Evolutionary conservation across 2,113 vertebrate genomes (phyloP).

Genomic region (Mugil cephalus): DNA sequence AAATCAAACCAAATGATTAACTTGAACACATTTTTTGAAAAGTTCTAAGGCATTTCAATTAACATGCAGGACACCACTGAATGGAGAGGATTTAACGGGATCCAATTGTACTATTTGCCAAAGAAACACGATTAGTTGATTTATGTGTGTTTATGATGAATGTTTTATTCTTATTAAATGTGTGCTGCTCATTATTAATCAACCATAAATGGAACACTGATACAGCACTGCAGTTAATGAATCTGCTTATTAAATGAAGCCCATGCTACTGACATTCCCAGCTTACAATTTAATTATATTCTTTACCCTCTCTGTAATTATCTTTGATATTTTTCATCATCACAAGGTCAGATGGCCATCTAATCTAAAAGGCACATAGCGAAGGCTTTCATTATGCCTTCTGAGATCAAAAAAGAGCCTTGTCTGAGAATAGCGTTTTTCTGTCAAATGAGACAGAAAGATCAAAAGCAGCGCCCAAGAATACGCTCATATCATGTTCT

Average conservation of each 20-base stretch:
- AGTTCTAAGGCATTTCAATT: conserved; percentile 80
- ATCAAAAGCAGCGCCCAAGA: conserved; percentile 69
- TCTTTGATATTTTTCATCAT: conserved; percentile 78
- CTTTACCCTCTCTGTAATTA: conserved; percentile 69
- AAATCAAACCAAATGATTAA: conserved; percentile 81
- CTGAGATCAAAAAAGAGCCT: conserved; percentile 64
- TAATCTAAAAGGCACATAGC: conserved; percentile 68
- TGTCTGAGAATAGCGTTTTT: conserved; percentile 63
- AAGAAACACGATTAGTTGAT: conserved; percentile 75
- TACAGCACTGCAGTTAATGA: conserved; percentile 71
- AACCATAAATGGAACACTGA: conserved; percentile 74
- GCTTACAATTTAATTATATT: conserved; percentile 77
- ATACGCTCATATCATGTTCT: conserved; percentile 65
- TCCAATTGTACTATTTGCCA: conserved; percentile 75
- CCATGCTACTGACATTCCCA: conserved; percentile 66
- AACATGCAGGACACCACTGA: conserved; percentile 65
- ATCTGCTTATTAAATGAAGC: conserved; percentile 73
- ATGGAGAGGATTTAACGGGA: conserved; percentile 73
- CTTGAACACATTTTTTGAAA: conserved; percentile 75
- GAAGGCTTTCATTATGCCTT: conserved; percentile 69
- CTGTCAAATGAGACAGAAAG: conserved; percentile 65
- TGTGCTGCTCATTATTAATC: conserved; percentile 74
- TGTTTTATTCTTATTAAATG: conserved; percentile 78
- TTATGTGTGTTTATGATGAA: conserved; percentile 78
- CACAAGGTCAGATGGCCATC: conserved; percentile 72